These are phyloP conservation scores for Synanthedon vespiformis DNA, from an alignment of 2,888 invertebrate species.

Conservation along the genomic window DNA sequence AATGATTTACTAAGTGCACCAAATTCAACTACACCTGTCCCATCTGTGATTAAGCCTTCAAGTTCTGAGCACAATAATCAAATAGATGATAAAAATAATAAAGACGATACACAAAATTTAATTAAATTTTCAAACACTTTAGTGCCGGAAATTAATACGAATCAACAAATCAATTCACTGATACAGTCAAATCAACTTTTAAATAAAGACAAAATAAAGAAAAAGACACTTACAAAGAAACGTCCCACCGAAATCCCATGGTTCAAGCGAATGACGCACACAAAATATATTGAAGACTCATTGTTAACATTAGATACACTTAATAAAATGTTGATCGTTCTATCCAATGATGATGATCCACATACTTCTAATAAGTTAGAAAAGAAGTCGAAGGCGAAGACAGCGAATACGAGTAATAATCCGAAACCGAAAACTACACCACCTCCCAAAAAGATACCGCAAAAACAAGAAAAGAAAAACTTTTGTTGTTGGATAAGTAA, in stretches of 20 bases:
- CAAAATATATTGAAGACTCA: background rate
- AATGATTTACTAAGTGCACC: no score
- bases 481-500: background rate
- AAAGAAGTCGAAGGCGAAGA: no score
- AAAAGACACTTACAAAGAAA: no score
- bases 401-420: no score
- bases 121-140: no score
- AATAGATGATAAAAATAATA: no score
- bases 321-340: background rate
- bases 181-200: background rate
- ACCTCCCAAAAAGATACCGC: background rate
- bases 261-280: background rate
- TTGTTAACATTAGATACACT: background rate
- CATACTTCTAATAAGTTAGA: no score
- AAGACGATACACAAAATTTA: no score
- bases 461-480: background rate
- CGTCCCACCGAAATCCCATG: background rate
- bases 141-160: background rate
- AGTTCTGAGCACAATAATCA: no score
- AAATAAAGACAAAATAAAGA: background rate
- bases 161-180: background rate
- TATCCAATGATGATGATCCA: background rate
- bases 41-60: no score
- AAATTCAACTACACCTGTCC: no score
- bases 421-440: no score